Evolutionary conservation across 2,113 vertebrate species (phyloP), one percentile per base, ranked within the genome.

Genomic region (Climacteris rufus): DNA sequence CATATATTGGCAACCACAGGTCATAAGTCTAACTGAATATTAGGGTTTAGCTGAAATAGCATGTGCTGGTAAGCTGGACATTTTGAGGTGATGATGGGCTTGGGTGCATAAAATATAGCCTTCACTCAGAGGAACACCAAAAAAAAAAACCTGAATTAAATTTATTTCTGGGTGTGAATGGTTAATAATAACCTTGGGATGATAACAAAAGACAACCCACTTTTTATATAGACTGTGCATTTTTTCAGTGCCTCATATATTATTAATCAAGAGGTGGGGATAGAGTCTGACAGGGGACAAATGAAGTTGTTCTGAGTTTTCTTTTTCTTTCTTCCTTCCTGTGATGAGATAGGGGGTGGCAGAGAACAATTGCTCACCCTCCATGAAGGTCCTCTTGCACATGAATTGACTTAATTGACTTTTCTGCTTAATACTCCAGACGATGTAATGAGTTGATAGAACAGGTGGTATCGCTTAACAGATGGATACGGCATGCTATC

Each of bases 401-500:
- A 54, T 10, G 39, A 39, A 85, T 91, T 0, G 24, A 75, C 57
- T 95, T 91, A 84, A 87, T 91, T 91, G 69, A 83, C 89, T 94
- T 82, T 90, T 33, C 75, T 91, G 57, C 54, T 85, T 87, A 72
- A 83, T 87, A 83, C 59, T 79, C 42, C 16, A 87, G 49, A 81
- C 3, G 1, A 54, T 80, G 83, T 72, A 93, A 57, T 56, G 71
- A 87, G 49, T 64, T 94, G 61, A 56, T 72, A 91, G 65, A 96
- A 95, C 91, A 96, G 89, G 93, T 96, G 84, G 87, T 85, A 76
- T 61, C 2, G 16, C 70, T 69, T 71, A 93, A 94, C 94, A 91
- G 93, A 96, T 96, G 91, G 94, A 39, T 95, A 35, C 61, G 89
- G 75, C 74, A 87, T 95, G 77, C 53, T 94, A 85, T 87, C 78